phyloP scores from a whole-genome alignment of 2,888 invertebrate species.

The Eurytoma adleriae region DNA sequence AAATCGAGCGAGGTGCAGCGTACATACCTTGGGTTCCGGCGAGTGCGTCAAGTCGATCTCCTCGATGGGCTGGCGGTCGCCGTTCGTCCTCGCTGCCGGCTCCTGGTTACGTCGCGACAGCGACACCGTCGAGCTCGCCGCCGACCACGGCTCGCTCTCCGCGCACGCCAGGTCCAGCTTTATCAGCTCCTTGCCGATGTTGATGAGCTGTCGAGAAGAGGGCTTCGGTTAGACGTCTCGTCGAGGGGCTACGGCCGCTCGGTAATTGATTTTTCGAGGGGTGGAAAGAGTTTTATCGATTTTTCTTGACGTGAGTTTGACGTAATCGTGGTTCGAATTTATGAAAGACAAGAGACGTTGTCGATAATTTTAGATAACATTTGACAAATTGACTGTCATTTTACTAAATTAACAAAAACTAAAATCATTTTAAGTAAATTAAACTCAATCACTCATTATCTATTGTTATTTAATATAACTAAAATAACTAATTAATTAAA shows the following conservation, averaged over 20 bases:
- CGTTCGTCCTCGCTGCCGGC: background rate
- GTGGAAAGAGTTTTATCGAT: no score
- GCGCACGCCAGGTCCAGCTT: conserved; percentile 79
- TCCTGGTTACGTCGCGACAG: conserved; percentile 61
- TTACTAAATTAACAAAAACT: no score
- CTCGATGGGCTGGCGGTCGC: conserved; percentile 46
- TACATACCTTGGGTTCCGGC: conserved; percentile 58
- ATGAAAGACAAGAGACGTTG: no score
- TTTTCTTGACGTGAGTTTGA: no score
- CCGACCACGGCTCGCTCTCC: conserved; percentile 60
- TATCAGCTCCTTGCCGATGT: conserved; percentile 81
- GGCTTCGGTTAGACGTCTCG: background rate
- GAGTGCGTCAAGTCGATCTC: conserved; percentile 62
- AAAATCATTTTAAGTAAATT: no score
- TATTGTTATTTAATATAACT: no score
- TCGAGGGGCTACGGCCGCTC: background rate
- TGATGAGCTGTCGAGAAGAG: conserved; percentile 76
- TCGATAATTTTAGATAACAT: no score
- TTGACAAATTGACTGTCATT: no score
- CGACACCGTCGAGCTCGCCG: conserved; percentile 65
- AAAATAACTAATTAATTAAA: no score
- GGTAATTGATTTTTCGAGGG: no score
- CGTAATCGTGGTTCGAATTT: no score
- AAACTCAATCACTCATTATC: no score
- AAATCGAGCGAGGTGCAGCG: background rate